Base-by-base conservation (phyloP, 2,113 vertebrate species). In the Poecile atricapillus region DNA sequence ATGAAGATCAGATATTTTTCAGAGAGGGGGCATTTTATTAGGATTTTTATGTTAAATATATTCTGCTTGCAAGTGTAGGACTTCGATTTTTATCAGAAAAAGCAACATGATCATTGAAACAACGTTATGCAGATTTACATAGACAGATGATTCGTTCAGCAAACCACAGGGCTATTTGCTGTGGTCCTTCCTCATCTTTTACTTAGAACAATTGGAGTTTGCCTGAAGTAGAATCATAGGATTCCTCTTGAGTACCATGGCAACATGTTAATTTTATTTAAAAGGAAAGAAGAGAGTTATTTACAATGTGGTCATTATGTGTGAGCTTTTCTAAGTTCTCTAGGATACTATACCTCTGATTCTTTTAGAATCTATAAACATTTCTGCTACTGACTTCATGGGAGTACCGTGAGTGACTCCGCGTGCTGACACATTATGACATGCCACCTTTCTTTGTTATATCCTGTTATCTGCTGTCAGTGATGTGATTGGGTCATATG, bases 211-310 rank as follows among this genome's bases (percentile, higher is more conserved):
- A 88, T 43, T 33, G 64, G 55, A 91, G 27, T 74, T 86, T 80
- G 87, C 59, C 80, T 86, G 67, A 65, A 77, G 65, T 16, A 74
- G 63, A 91, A 73, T 74, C 52, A 81, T 1, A 8, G 71, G 50
- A 93, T 90, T 74, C 63, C 68, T 93, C 24, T 59, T 41, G 44
- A 33, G 9, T 83, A 71, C 93, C 90, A 90, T 88, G 84, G 87
- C 37, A 93, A 93, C 82, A 58, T 44, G 41, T 62, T 91, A 62
- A 93, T 92, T 91, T 94, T 86, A 27, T 88, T 95, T 67, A 65
- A 67, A 88, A 81, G 50, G 21, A 43, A 67, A 71, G 47, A 90
- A 88, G 14, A 12, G 56, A 87, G 20, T 44, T 91, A 33, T 47
- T 92, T 90, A 65, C 37, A 83, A 65, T 0, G 1, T 44, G 43